A percentile compares a stretch with the other conserved stretches of the same genome.
phyloP scores from a whole-genome alignment of 2,797 vertebrate genomes.

The Scyliorhinus canicula region DNA sequence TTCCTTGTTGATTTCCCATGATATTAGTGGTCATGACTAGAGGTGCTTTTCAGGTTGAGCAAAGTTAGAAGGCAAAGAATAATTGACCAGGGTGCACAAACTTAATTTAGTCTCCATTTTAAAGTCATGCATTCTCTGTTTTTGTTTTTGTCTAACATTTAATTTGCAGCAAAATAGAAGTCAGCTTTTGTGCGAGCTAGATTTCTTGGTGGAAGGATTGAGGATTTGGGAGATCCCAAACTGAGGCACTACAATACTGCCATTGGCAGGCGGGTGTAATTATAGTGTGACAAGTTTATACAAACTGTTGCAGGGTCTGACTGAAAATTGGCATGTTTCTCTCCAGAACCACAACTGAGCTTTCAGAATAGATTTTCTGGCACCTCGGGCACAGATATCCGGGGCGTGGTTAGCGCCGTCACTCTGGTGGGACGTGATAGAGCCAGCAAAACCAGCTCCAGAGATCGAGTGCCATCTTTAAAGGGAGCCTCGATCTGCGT shows the following conservation, averaged over 20 bases:
- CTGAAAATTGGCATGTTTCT: too few species aligned
- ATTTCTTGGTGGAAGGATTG: not conserved
- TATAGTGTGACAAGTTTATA: not conserved
- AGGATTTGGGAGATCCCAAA: not conserved
- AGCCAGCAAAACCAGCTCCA: too few species aligned
- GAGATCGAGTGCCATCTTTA: too few species aligned
- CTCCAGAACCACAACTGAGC: too few species aligned
- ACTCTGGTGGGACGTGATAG: too few species aligned
- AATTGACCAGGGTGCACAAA: not conserved
- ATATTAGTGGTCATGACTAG: not conserved
- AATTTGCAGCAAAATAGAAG: not conserved
- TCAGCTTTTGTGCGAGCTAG: not conserved
- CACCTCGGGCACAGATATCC: too few species aligned
- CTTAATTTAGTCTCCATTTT: not conserved
- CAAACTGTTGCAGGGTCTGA: too few species aligned
- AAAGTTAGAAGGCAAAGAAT: not conserved
- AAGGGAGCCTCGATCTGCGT: too few species aligned
- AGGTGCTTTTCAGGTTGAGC: not conserved
- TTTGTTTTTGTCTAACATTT: not conserved
- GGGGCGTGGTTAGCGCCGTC: too few species aligned
- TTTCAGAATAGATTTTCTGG: too few species aligned
- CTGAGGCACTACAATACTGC: not conserved
- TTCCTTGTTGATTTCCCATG: not conserved
- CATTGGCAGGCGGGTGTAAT: not conserved
- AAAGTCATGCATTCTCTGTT: not conserved